Conservation (phyloP, 1,140 invertebrate species). For the Copidosoma floridanum region DNA sequence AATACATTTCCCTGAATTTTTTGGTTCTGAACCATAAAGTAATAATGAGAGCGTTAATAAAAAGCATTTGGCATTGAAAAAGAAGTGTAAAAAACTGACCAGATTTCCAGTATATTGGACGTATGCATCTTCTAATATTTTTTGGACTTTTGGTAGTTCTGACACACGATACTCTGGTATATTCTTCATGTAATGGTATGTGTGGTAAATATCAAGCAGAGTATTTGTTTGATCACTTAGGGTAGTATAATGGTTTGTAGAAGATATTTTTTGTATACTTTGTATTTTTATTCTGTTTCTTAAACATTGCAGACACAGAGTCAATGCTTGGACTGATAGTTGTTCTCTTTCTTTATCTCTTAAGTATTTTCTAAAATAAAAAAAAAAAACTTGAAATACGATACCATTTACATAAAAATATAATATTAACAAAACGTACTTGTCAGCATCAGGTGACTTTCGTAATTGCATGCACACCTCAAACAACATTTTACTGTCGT, state of each 20-base stretch:
- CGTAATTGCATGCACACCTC: conserved; percentile 77
- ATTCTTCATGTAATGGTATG: conserved; percentile 64
- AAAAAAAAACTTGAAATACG: not conserved
- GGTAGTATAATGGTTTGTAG: conserved; percentile 29
- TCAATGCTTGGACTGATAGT: conserved; percentile 72
- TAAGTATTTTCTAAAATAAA: conserved; percentile 68
- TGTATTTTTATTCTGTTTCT: conserved; percentile 51
- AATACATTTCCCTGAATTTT: too few species aligned
- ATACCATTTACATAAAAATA: not conserved
- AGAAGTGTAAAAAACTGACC: conserved; percentile 34
- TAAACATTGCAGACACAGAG: conserved; percentile 66
- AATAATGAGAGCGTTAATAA: too few species aligned
- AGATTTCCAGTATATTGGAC: conserved; percentile 56
- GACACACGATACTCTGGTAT: conserved; percentile 59
- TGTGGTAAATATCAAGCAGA: conserved; percentile 63
- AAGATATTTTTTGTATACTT: conserved; percentile 32
- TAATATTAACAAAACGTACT: conserved; percentile 57
- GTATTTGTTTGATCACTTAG: conserved; percentile 47
- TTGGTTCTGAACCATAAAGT: not conserved
- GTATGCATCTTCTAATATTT: conserved; percentile 63
- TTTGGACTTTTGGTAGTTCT: conserved; percentile 54
- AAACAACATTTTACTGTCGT: conserved; percentile 79
- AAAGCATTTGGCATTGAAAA: too few species aligned
- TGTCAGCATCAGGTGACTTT: conserved; percentile 77
- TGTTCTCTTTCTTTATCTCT: conserved; percentile 76